phyloP scores from a whole-genome alignment of 2,888 invertebrate species.

The Malachius bipustulatus region DNA sequence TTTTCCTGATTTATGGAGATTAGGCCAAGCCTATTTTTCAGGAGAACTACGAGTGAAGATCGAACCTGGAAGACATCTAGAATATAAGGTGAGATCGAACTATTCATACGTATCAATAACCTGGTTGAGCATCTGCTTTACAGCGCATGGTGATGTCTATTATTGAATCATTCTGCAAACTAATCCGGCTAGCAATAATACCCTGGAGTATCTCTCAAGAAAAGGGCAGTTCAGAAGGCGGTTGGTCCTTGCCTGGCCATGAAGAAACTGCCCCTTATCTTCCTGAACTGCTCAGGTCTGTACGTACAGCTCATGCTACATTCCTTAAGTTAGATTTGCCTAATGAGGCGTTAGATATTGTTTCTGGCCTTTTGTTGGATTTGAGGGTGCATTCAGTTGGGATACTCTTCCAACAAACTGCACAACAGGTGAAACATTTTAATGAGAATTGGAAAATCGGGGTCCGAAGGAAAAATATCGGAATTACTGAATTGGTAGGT shows the following conservation, averaged over 20 bases:
- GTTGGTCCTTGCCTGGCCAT: constrained; percentile 42
- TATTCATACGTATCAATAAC: constrained; percentile 6
- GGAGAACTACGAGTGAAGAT: constrained; percentile 70
- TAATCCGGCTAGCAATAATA: constrained; percentile 61
- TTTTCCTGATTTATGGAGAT: constrained; percentile 88
- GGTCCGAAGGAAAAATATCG: constrained; percentile 71
- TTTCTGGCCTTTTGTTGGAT: constrained; percentile 76
- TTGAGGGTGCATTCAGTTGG: constrained; percentile 77
- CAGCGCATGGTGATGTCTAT: constrained; percentile 69
- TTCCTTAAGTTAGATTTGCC: constrained; percentile 78
- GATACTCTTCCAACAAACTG: constrained; percentile 73
- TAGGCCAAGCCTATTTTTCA: constrained; percentile 89
- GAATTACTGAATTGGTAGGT: constrained; percentile 68
- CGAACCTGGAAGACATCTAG: constrained; percentile 51
- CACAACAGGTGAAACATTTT: constrained; percentile 61
- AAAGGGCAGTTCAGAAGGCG: constrained; percentile 38
- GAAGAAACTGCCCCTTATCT: constrained; percentile 54
- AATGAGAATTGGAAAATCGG: constrained; percentile 82
- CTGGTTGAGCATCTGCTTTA: constrained; percentile 17
- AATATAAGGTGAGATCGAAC: constrained; percentile 15
- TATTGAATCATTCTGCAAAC: constrained; percentile 61
- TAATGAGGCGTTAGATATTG: constrained; percentile 73
- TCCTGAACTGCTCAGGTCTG: constrained; percentile 67
- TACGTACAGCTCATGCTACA: constrained; percentile 68
- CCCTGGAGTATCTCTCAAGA: constrained; percentile 46